These are phyloP conservation scores for Synergus itoensis DNA, from an alignment of 2,888 invertebrate genomes.

Conservation along the genomic window DNA sequence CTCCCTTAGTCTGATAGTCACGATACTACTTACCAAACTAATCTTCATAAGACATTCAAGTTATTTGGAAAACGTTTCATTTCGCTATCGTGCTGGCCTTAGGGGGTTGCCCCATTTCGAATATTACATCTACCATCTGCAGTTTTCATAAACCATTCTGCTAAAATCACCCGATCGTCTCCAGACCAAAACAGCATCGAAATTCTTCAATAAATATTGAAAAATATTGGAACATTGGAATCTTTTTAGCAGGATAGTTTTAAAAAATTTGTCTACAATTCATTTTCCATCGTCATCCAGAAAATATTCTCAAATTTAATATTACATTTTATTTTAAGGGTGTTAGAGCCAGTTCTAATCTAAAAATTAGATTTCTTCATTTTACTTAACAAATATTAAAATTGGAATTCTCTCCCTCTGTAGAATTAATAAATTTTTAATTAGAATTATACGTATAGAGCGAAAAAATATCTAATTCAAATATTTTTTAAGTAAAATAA, in stretches of 20 bases:
- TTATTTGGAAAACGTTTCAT: neutral
- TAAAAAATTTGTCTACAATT: neutral
- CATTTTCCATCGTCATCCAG: neutral
- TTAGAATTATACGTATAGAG: no score
- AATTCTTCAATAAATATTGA: no score
- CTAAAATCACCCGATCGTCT: neutral
- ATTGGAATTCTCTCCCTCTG: no score
- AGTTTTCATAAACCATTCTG: neutral
- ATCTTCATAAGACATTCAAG: neutral
- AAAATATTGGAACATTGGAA: neutral
- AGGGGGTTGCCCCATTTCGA: neutral
- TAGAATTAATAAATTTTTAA: no score
- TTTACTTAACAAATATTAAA: no score
- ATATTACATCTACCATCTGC: neutral
- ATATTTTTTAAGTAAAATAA: no score
- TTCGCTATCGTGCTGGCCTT: neutral
- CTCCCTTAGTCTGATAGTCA: slow-evolving; percentile 36
- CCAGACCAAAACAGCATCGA: neutral
- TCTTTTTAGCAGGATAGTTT: neutral
- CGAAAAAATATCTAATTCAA: no score
- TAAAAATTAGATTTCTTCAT: no score
- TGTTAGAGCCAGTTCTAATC: no score
- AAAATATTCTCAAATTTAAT: no score
- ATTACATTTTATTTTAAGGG: no score
- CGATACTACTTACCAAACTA: slow-evolving; percentile 12